Conservation (phyloP, 2,888 invertebrate species). For the Miltochrista miniata region DNA sequence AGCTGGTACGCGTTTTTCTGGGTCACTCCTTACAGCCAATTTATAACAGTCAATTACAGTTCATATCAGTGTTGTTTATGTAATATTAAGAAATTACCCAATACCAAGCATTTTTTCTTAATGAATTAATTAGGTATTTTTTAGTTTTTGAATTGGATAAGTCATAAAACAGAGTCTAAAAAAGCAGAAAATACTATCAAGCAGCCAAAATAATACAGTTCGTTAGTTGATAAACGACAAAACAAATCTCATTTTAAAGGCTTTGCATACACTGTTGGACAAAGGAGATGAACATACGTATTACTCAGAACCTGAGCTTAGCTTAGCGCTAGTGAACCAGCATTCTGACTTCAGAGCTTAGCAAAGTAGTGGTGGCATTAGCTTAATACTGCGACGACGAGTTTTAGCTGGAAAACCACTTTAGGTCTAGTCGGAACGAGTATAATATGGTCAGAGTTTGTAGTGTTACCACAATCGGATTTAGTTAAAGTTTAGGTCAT, state of each 20-base stretch:
- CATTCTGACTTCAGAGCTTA: slow-evolving; percentile 1
- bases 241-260: not conserved
- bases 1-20: no score
- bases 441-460: not conserved
- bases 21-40: no score
- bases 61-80: no score
- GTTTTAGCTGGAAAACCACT: not conserved
- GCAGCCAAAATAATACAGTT: no score
- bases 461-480: not conserved
- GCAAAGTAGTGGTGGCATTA: not conserved
- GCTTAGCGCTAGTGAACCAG: not conserved
- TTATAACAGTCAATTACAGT: no score
- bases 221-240: no score
- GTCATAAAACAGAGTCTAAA: slow-evolving; percentile 23
- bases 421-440: not conserved
- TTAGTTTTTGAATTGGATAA: no score
- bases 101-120: no score
- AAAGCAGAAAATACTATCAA: slow-evolving; percentile 9
- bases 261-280: not conserved
- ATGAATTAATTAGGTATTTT: no score
- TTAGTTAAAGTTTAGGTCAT: not conserved
- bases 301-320: not conserved
- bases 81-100: no score
- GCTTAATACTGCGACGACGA: not conserved
- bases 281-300: not conserved